Evolutionary conservation across 1,140 invertebrate species (phyloP), one percentile per base, ranked within the genome.

Genomic region (Drosophila kikkawai): DNA sequence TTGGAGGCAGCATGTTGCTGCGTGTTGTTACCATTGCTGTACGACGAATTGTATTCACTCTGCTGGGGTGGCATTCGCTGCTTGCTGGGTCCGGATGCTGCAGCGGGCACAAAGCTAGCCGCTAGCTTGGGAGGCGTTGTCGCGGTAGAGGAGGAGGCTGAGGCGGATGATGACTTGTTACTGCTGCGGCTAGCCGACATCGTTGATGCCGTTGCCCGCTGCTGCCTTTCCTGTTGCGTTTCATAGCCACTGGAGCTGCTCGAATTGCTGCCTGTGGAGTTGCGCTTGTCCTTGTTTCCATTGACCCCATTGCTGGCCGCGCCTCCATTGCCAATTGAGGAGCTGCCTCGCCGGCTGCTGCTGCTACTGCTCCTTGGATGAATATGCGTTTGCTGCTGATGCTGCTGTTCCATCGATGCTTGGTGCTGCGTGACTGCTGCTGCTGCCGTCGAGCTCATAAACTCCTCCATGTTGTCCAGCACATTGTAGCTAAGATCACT

Each of bases 401-500:
- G 75, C 36, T 81, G 78, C 13, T 59, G 71, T 4, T 68, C 64
- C 7, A 36, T 45, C 22, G 48, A 11, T 44, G 51, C 37, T 15
- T 37, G 51, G 22, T 61, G 63, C 48, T 70, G 67, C 15, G 67
- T 70, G 36, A 79, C 42, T 37, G 65, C 42, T 53, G 83, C 42
- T 29, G 65, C 42, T 47, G 79, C 56, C 55, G 79, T 61, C 29
- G 84, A 56, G 55, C 74, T 84, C 51, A 91, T 90, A 48, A 92
- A 92, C 44, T 92, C 84, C 39, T 84, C 91, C 51, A 91, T 80
- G 69, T 92, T 92, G 32, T 92, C 87, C 55, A 92, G 75, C 60
- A 92, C 84, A 76, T 85, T 92, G 61, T 92, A 92, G 48, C 82
- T 92, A 59, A 92, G 67, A 60, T 92, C 91, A 53, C 71, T 79